Conservation (phyloP, 2,888 invertebrate genomes). For the Mimumesa dahlbomi region DNA sequence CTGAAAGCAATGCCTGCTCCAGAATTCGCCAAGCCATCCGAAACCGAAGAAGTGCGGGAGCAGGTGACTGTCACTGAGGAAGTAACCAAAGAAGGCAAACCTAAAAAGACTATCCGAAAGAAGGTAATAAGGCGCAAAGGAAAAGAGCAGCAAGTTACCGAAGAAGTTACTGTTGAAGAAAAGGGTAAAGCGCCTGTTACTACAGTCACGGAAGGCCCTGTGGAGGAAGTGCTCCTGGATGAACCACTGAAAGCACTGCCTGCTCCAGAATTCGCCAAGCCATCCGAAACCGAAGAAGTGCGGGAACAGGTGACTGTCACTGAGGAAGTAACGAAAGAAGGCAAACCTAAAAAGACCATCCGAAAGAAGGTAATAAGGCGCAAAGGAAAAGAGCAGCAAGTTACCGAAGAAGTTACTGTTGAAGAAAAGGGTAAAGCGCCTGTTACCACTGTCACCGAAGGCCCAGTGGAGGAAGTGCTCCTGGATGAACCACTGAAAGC, state of each 20-base stretch:
- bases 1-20: slow-evolving; percentile 69
- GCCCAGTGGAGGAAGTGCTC: slow-evolving; percentile 54
- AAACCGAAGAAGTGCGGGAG: slow-evolving; percentile 63
- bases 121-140: slow-evolving; percentile 49
- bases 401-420: slow-evolving; percentile 70
- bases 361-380: too few species aligned
- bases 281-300: slow-evolving; percentile 70
- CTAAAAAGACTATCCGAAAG: slow-evolving; percentile 64
- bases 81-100: slow-evolving; percentile 60
- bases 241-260: slow-evolving; percentile 18
- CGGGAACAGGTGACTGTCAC: slow-evolving; percentile 57
- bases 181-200: slow-evolving; percentile 68
- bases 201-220: slow-evolving; percentile 73
- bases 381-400: slow-evolving; percentile 68
- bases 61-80: slow-evolving; percentile 63
- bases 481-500: slow-evolving; percentile 67
- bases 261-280: slow-evolving; percentile 57
- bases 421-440: slow-evolving; percentile 61
- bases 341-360: slow-evolving; percentile 53
- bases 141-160: slow-evolving; percentile 65
- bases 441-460: slow-evolving; percentile 77
- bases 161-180: slow-evolving; percentile 63
- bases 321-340: slow-evolving; percentile 77
- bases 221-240: slow-evolving; percentile 32
- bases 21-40: slow-evolving; percentile 78